These are phyloP conservation scores for Drosophila teissieri DNA, from an alignment of 1,140 invertebrate species.

Conservation along the genomic window DNA sequence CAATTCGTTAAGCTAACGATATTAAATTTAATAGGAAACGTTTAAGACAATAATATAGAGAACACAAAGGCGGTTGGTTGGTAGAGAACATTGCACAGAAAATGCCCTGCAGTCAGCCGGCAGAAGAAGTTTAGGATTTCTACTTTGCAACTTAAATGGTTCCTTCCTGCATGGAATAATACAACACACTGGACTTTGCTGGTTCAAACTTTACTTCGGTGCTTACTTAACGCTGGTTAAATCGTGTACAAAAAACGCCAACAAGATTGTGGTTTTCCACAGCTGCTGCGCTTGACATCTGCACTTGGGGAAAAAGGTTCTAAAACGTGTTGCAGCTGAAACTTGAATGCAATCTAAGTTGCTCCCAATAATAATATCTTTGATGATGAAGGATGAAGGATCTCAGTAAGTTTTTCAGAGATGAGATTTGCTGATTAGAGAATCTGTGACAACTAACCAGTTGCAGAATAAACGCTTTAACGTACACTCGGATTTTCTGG, in stretches of 20 bases:
- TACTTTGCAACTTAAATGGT: constrained; percentile 7
- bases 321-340: too few species aligned
- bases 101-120: too few species aligned
- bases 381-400: too few species aligned
- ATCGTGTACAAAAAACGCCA: constrained; percentile 2
- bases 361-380: too few species aligned
- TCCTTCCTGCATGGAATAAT: neutral
- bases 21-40: neutral
- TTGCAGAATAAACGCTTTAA: neutral
- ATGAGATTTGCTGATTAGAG: constrained; percentile 15
- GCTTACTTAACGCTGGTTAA: constrained; percentile 10
- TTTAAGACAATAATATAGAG: neutral
- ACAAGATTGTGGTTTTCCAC: constrained; percentile 8
- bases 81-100: neutral
- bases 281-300: constrained; percentile 23
- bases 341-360: too few species aligned
- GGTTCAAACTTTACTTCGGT: neutral
- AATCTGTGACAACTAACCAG: neutral
- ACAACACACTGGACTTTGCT: neutral
- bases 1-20: neutral
- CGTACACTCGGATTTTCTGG: neutral
- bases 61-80: neutral
- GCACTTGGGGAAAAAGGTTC: neutral
- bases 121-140: neutral
- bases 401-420: too few species aligned